These are phyloP conservation scores for Gisinianus flammeolus DNA, from an alignment of 2,888 invertebrate species.

Conservation along the genomic window DNA sequence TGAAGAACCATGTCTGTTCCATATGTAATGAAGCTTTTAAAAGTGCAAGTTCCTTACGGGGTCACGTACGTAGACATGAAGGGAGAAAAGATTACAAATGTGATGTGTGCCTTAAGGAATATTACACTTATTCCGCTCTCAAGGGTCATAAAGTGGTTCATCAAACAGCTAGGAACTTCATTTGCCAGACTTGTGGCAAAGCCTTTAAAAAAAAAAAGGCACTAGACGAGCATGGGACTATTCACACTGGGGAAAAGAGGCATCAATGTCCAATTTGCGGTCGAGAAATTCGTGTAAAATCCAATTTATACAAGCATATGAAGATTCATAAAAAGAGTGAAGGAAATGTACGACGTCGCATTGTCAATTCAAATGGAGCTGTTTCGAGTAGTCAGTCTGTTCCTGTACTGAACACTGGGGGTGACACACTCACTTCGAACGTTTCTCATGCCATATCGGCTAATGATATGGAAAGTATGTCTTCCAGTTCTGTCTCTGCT, in stretches of 20 bases:
- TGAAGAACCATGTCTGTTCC: slow-evolving; percentile 55
- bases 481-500: background rate
- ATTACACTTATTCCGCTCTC: slow-evolving; percentile 56
- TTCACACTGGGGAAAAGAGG: slow-evolving; percentile 55
- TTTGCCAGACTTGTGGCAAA: slow-evolving; percentile 54
- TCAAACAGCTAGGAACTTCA: slow-evolving; percentile 53
- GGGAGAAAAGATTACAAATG: slow-evolving; percentile 56
- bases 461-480: slow-evolving; percentile 15
- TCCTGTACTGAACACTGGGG: background rate
- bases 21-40: slow-evolving; percentile 56
- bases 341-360: slow-evolving; percentile 4
- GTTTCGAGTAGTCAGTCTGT: background rate
- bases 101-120: slow-evolving; percentile 55
- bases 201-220: slow-evolving; percentile 57
- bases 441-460: background rate
- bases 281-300: slow-evolving; percentile 55
- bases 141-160: slow-evolving; percentile 57
- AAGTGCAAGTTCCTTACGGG: slow-evolving; percentile 54
- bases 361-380: background rate
- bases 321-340: slow-evolving; percentile 55
- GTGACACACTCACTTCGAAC: background rate
- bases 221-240: slow-evolving; percentile 50
- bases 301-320: slow-evolving; percentile 58
- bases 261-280: slow-evolving; percentile 55
- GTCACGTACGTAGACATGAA: slow-evolving; percentile 55